Conservation (phyloP, 2,113 vertebrate species). For the Ictidomys tridecemlineatus region DNA sequence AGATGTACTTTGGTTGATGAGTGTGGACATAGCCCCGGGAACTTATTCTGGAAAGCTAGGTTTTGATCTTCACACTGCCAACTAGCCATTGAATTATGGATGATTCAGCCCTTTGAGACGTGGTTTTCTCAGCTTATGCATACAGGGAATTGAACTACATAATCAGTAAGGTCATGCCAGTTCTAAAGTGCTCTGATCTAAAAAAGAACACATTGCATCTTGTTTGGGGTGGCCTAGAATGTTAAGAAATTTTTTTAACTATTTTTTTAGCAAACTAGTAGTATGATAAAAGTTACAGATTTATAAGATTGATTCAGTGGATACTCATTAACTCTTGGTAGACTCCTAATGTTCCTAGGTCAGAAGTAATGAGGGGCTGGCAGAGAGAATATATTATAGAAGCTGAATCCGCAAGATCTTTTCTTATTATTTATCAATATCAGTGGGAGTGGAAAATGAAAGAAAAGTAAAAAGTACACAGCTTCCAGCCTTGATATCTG, state of each 20-base stretch:
- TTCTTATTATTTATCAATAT: background rate
- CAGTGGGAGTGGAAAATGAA: background rate
- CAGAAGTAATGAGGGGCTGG: background rate
- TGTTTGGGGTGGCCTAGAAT: background rate
- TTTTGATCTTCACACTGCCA: background rate
- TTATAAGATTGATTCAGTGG: background rate
- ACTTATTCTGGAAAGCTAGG: background rate
- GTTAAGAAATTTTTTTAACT: background rate
- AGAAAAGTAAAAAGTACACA: background rate
- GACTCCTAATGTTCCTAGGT: background rate
- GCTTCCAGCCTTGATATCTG: background rate
- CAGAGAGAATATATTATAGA: background rate
- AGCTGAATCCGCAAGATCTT: background rate
- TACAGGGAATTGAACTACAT: background rate
- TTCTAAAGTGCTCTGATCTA: slow-evolving; percentile 23
- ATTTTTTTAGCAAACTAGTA: slow-evolving; percentile 22
- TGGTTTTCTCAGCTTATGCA: background rate
- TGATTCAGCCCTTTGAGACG: background rate
- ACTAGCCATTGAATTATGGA: background rate
- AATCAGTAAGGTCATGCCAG: background rate
- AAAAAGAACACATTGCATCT: background rate
- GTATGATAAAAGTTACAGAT: background rate
- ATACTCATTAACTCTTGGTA: background rate
- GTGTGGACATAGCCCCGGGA: background rate
- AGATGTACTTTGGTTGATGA: background rate